Percentiles rank a stretch among this genome's conserved stretches.
These are phyloP conservation scores for Peromyscus nudipes DNA, from an alignment of 2,797 vertebrate genomes.

Conservation along the genomic window DNA sequence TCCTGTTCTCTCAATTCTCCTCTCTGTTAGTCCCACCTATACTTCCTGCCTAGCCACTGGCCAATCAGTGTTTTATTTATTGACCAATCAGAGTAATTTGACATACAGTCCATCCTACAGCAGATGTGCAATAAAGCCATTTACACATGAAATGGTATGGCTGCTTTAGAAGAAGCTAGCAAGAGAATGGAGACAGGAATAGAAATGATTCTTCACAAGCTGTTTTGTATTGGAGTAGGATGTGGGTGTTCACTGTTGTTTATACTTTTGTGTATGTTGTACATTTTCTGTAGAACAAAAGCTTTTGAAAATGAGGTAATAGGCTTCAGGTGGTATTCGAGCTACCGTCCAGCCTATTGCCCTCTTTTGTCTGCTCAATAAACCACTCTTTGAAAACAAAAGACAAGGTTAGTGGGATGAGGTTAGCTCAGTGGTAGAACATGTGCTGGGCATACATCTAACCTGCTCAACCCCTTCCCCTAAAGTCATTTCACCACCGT, in stretches of 20 bases:
- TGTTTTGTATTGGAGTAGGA: background rate
- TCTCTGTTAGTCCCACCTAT: no score
- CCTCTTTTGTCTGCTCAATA: background rate
- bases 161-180: slow-evolving; percentile 21
- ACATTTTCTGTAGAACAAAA: slow-evolving; percentile 21
- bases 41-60: no score
- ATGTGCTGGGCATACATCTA: background rate
- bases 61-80: no score
- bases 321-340: background rate
- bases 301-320: background rate
- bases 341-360: background rate
- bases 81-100: no score
- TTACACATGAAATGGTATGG: slow-evolving; percentile 9
- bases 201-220: background rate
- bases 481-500: background rate
- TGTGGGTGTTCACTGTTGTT: slow-evolving; percentile 23
- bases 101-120: no score
- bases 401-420: background rate
- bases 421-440: background rate
- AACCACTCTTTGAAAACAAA: background rate
- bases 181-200: background rate
- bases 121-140: background rate
- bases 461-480: background rate
- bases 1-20: no score
- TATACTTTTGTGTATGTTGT: background rate